phyloP scores from a whole-genome alignment of 2,888 invertebrate species.

The Amblyteles armatorius region DNA sequence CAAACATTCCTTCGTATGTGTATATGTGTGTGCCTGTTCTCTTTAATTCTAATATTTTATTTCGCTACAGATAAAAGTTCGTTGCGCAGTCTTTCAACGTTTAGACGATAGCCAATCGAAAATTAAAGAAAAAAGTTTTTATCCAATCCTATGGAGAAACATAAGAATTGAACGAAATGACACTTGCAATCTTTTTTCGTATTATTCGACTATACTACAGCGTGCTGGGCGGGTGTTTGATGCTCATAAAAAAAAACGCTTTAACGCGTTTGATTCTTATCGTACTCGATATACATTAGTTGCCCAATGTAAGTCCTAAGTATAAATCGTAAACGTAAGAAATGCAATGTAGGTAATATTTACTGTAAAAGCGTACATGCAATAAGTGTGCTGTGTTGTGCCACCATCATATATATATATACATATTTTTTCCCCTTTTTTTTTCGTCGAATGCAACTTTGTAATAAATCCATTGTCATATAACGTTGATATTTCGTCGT shows the following conservation, averaged over 20 bases:
- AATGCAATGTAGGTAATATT: conserved; percentile 78
- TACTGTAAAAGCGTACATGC: conserved; percentile 76
- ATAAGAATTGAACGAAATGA: conserved; percentile 20
- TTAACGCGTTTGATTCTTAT: conserved; percentile 40
- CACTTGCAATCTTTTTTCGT: conserved; percentile 24
- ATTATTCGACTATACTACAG: conserved; percentile 3
- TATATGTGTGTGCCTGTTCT: background rate
- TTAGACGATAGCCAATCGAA: conserved; percentile 27
- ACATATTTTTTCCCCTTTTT: conserved; percentile 50
- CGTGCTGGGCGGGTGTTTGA: conserved; percentile 30
- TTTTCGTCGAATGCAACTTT: conserved; percentile 74
- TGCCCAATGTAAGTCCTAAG: conserved; percentile 52
- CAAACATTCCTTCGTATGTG: background rate
- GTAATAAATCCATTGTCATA: conserved; percentile 75
- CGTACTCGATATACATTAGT: conserved; percentile 68
- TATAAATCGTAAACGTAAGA: conserved; percentile 68
- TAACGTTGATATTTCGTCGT: conserved; percentile 10
- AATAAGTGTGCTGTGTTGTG: conserved; percentile 60
- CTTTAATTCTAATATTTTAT: conserved; percentile 28
- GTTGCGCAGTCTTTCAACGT: conserved; percentile 3
- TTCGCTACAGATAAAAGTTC: conserved; percentile 1
- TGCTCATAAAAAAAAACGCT: conserved; percentile 46
- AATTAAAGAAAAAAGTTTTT: conserved; percentile 5
- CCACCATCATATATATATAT: conserved; percentile 71
- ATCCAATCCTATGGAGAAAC: conserved; percentile 26